These are phyloP conservation scores for Campylomormyrus tamandua DNA, from an alignment of 2,113 vertebrate species.

Conservation along the genomic window DNA sequence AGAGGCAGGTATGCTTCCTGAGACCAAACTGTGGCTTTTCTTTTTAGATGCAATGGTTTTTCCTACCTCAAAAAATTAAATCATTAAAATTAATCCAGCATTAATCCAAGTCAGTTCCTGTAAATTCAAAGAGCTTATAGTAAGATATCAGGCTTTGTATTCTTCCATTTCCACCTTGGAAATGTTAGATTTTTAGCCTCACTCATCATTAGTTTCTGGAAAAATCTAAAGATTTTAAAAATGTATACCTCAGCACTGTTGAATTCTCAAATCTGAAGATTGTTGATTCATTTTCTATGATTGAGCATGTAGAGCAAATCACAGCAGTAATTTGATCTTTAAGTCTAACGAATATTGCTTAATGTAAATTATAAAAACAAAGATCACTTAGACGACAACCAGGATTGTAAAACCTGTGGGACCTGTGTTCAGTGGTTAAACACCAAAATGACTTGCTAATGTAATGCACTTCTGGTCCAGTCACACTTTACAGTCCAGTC, in stretches of 20 bases:
- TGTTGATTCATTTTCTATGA: background rate
- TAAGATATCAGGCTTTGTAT: background rate
- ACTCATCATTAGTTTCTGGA: background rate
- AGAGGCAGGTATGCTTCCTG: background rate
- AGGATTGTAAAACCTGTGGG: background rate
- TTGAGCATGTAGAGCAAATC: background rate
- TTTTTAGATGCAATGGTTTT: background rate
- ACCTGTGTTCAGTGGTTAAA: background rate
- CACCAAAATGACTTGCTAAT: background rate
- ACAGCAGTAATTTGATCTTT: background rate
- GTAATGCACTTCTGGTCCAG: background rate
- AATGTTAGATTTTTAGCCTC: background rate
- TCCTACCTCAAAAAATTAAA: background rate
- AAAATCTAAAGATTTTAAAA: background rate
- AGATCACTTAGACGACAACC: background rate
- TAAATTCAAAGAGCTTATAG: background rate
- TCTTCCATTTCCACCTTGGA: background rate
- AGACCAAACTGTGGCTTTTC: background rate
- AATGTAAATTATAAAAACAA: background rate
- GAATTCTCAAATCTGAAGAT: background rate
- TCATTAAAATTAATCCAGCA: background rate
- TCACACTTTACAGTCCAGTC: background rate
- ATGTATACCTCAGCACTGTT: background rate
- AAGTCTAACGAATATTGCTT: background rate
- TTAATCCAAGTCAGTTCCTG: background rate